Conservation (phyloP, 1,140 invertebrate genomes). For the Nilaparvata lugens region DNA sequence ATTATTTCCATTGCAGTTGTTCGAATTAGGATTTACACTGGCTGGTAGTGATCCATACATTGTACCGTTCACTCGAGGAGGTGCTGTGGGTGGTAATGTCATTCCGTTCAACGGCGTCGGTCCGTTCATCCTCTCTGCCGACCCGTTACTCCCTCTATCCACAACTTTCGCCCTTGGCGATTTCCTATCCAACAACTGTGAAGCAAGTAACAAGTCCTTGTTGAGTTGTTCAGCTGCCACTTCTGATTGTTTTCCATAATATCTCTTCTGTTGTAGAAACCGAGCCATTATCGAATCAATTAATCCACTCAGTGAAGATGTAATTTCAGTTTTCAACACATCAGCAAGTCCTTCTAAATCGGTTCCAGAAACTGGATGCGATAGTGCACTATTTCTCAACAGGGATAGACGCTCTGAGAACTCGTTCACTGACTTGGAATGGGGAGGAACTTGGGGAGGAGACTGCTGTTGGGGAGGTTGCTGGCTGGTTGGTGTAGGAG, state of each 20-base stretch:
- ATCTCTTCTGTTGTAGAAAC: conserved; percentile 70
- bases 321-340: conserved; percentile 81
- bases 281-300: conserved; percentile 80
- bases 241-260: conserved; percentile 64
- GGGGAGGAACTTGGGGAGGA: conserved; percentile 18
- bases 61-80: conserved; percentile 41
- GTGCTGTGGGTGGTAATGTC: conserved; percentile 12
- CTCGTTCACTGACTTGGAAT: conserved; percentile 36
- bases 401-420: conserved; percentile 53
- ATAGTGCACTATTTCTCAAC: conserved; percentile 48
- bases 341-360: conserved; percentile 82
- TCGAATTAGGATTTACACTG: conserved; percentile 16
- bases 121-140: conserved; percentile 31
- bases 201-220: conserved; percentile 67
- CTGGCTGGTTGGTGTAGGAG: conserved; percentile 38
- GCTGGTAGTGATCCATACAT: conserved; percentile 33
- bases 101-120: conserved; percentile 32
- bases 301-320: conserved; percentile 68
- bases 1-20: conserved; percentile 32
- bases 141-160: conserved; percentile 46
- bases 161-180: conserved; percentile 70
- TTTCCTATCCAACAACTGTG: conserved; percentile 70
- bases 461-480: conserved; percentile 20
- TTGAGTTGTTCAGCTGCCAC: conserved; percentile 68
- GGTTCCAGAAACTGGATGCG: conserved; percentile 52